A percentile compares a stretch with the other conserved stretches of the same genome.
Conservation (phyloP, 2,888 invertebrate genomes). For the Oligia strigilis region DNA sequence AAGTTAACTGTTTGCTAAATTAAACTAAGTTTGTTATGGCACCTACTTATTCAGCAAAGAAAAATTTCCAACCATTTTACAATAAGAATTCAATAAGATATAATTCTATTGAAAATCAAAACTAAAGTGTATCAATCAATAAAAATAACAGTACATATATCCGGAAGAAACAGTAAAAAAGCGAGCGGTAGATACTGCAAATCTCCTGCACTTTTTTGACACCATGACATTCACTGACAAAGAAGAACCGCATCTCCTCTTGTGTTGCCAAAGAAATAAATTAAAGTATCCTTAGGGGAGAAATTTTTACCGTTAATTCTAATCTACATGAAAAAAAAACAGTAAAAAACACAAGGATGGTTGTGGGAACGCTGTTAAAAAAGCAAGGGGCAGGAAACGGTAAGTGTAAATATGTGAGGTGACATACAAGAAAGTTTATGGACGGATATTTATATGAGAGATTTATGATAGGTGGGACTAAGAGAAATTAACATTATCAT, state of each 20-base stretch:
- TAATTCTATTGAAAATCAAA: conserved; percentile 36
- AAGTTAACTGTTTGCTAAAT: neutral
- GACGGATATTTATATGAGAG: conserved; percentile 85
- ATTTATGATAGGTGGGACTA: conserved; percentile 74
- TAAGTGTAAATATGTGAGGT: conserved; percentile 87
- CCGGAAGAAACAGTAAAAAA: conserved; percentile 43
- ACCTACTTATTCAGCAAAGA: too few species aligned
- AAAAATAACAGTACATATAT: conserved; percentile 46
- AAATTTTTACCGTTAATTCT: conserved; percentile 88
- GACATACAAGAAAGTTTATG: conserved; percentile 83
- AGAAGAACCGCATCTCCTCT: conserved; percentile 85
- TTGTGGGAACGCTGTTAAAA: conserved; percentile 88
- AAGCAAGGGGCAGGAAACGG: conserved; percentile 84
- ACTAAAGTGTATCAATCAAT: conserved; percentile 46
- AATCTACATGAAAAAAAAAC: conserved; percentile 82
- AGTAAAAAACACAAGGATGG: conserved; percentile 81
- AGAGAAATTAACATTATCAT: conserved; percentile 30
- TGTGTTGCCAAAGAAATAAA: conserved; percentile 87
- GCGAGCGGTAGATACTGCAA: conserved; percentile 46
- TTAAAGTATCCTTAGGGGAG: conserved; percentile 89
- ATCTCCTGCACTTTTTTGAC: conserved; percentile 72
- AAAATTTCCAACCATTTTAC: neutral
- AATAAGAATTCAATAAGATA: conserved; percentile 22
- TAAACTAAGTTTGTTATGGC: neutral
- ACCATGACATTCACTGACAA: conserved; percentile 82